These are phyloP conservation scores for Cerceris rybyensis DNA, from an alignment of 2,888 invertebrate species.

Conservation along the genomic window DNA sequence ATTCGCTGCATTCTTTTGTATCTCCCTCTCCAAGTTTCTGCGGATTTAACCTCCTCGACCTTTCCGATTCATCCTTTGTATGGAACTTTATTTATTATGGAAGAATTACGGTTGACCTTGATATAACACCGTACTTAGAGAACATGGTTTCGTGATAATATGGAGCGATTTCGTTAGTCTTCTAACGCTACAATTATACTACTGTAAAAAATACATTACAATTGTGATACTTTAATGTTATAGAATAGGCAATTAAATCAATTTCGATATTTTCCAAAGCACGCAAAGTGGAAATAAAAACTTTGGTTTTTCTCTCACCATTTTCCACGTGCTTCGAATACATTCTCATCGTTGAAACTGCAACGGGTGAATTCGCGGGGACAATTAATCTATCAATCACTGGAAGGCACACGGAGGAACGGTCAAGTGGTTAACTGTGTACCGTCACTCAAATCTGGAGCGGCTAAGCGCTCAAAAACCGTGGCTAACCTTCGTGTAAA, in stretches of 20 bases:
- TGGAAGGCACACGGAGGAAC: conserved; percentile 66
- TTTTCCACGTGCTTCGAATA: background rate
- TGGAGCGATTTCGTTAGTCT: no score
- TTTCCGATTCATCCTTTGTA: background rate
- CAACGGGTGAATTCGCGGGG: conserved; percentile 54
- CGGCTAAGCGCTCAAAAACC: conserved; percentile 77
- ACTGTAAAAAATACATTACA: no score
- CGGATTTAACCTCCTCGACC: conserved; percentile 1
- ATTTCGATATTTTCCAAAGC: background rate
- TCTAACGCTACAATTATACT: no score
- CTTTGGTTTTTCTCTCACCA: no score
- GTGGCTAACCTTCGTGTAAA: conserved; percentile 80
- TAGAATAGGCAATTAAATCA: background rate
- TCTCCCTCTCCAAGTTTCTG: background rate
- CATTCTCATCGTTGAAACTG: conserved; percentile 36
- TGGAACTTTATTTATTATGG: background rate
- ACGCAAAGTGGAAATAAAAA: no score
- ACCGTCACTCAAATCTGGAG: conserved; percentile 78
- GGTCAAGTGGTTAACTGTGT: conserved; percentile 82
- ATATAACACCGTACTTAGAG: no score
- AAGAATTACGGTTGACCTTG: background rate
- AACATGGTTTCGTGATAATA: no score
- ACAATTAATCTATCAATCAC: conserved; percentile 81
- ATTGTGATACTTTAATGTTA: no score
- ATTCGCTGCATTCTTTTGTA: background rate